phyloP scores from a whole-genome alignment of 2,797 vertebrate species.

The Microctenopoma stevenorrisi region DNA sequence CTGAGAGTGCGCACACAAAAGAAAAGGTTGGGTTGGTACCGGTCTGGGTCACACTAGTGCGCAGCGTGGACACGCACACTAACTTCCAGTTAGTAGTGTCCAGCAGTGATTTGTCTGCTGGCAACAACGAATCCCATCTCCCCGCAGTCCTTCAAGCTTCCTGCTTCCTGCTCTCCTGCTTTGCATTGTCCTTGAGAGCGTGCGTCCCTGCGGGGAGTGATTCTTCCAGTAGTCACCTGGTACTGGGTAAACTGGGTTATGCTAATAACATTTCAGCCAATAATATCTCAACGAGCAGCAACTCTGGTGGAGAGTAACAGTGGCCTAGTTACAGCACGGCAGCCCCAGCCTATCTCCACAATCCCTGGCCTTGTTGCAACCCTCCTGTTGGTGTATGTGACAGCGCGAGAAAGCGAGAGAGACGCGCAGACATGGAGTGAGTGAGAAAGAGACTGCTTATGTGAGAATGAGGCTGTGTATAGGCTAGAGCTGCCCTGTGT shows the following conservation, averaged over 20 bases:
- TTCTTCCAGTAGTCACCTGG: constrained; percentile 77
- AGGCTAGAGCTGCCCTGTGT: constrained; percentile 72
- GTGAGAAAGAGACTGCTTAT: constrained; percentile 61
- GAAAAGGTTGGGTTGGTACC: constrained; percentile 42
- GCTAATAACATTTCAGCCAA: constrained; percentile 78
- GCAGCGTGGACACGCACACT: not conserved
- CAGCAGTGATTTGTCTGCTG: constrained; percentile 14
- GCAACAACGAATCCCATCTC: constrained; percentile 25
- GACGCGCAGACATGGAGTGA: constrained; percentile 54
- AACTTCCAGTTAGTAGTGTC: not conserved
- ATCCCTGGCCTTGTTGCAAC: constrained; percentile 61
- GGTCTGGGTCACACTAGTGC: constrained; percentile 45
- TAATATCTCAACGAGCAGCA: constrained; percentile 69
- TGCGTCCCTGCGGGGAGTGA: constrained; percentile 56
- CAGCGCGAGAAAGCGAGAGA: constrained; percentile 39
- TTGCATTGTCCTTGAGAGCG: constrained; percentile 67
- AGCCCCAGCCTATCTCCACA: constrained; percentile 52
- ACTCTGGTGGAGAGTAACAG: constrained; percentile 53
- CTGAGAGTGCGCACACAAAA: constrained; percentile 36
- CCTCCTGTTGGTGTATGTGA: constrained; percentile 53
- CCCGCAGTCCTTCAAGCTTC: not conserved
- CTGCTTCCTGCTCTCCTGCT: constrained; percentile 2
- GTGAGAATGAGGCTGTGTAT: constrained; percentile 75
- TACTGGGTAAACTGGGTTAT: constrained; percentile 83
- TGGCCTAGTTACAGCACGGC: constrained; percentile 71